Evolutionary conservation across 2,888 invertebrate species (phyloP), one percentile per base, ranked within the genome.

Genomic region (Criorhina ranunculi): DNA sequence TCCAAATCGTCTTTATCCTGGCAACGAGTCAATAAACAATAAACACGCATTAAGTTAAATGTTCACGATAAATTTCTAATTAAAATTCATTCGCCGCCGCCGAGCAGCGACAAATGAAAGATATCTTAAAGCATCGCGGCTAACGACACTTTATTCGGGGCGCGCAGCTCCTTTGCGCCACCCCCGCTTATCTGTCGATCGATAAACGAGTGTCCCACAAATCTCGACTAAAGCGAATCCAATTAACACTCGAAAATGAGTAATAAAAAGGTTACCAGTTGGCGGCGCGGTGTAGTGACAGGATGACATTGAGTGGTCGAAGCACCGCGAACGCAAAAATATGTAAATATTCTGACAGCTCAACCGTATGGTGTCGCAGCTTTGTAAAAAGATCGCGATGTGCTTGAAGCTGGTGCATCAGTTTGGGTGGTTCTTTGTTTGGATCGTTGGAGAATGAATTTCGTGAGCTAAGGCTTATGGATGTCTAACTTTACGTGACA

Each of bases 61-160:
- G 85, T 72, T 80, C 76, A 53, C 85, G 85, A 86, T 86, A 86
- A 86, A 80, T 86, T 86, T 86, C 80, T 86, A 80, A 86, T 86
- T 86, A 81, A 81, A 86, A 86, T 80, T 86, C 80, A 86, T 81
- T 80, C 31, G 66, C 57, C 42, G 82, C 70, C 49, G 67, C 53
- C 64, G 64, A 37, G 67, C 75, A 66, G 60, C 59, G 67, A 67
- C 78, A 73, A 73, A 83, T 83, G 75, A 85, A 85, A 69, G 76
- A 85, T 79, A 85, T 80, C 75, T 79, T 73, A 49, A 73, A 78
- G 72, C 67, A 72, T 78, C 75, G 24, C 51, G 73, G 75, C 73
- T 69, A 79, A 75, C 80, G 73, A 85, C 75, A 78, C 78, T 83
- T 83, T 72, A 83, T 73, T 83, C 29, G 75, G n/a, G 69, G 29